These are phyloP conservation scores for Drosophila silvestris DNA, from an alignment of 2,888 invertebrate genomes.

Conservation along the genomic window DNA sequence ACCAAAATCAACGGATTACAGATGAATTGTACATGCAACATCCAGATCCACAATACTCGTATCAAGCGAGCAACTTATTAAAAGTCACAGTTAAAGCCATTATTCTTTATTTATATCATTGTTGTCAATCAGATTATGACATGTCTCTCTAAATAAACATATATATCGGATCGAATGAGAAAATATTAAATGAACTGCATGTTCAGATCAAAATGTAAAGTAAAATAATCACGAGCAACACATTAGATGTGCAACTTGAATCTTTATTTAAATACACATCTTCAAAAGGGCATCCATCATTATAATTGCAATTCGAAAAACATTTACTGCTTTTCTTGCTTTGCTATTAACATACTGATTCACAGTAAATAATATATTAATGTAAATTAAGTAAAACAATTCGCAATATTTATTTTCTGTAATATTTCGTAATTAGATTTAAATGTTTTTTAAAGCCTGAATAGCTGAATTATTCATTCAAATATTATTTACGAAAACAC, in stretches of 20 bases:
- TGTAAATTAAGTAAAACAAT: neutral
- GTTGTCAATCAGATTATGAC: neutral
- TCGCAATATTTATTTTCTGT: neutral
- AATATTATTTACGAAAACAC: conserved; percentile 13
- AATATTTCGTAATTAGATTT: too few relatives aligned
- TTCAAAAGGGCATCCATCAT: neutral
- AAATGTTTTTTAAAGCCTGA: too few relatives aligned
- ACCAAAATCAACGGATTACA: neutral
- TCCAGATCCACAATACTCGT: neutral
- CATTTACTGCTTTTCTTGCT: neutral
- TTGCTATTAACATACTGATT: neutral
- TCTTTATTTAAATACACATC: neutral
- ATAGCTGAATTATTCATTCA: neutral
- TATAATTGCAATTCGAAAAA: neutral
- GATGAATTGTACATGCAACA: neutral
- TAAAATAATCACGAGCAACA: neutral
- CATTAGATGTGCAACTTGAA: neutral
- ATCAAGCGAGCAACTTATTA: neutral
- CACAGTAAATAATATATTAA: neutral
- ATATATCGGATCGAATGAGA: neutral
- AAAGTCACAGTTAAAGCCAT: neutral
- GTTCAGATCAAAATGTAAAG: neutral
- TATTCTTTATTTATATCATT: neutral
- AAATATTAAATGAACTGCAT: neutral
- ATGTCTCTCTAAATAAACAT: neutral